These are phyloP conservation scores for Piscicola geometra DNA, from an alignment of 2,888 invertebrate species.

Conservation along the genomic window DNA sequence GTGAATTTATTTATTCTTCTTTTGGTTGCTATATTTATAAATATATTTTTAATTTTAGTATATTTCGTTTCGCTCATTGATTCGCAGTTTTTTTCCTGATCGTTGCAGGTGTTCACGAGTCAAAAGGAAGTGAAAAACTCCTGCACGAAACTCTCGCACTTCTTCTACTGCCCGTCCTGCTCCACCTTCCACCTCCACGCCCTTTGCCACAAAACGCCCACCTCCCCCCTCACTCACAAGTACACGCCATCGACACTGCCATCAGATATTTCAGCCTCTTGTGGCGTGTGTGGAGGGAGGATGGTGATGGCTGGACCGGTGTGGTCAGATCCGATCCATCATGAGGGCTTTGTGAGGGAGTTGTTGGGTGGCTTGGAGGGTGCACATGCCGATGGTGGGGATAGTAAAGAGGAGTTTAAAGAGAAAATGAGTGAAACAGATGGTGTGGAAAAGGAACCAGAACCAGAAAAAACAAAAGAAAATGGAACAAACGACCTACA, in stretches of 20 bases:
- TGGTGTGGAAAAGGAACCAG: not conserved
- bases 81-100: too few relatives aligned
- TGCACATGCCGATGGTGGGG: slow-evolving; percentile 47
- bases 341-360: slow-evolving; percentile 68
- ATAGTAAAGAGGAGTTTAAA: not conserved
- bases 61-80: too few relatives aligned
- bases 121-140: slow-evolving; percentile 75
- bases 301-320: slow-evolving; percentile 85
- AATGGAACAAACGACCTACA: too few relatives aligned
- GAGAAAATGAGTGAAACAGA: too few relatives aligned
- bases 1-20: not conserved
- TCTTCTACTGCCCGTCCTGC: slow-evolving; percentile 86
- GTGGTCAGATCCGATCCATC: slow-evolving; percentile 83
- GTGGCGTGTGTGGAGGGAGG: slow-evolving; percentile 60
- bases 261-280: slow-evolving; percentile 62
- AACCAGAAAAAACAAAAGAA: too few relatives aligned
- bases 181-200: slow-evolving; percentile 73
- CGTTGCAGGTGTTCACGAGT: slow-evolving; percentile 25
- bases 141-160: slow-evolving; percentile 74
- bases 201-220: slow-evolving; percentile 60
- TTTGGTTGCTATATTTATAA: not conserved
- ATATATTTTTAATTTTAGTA: not conserved
- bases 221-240: slow-evolving; percentile 57
- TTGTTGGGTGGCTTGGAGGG: slow-evolving; percentile 60
- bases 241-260: slow-evolving; percentile 70